Percentiles rank a stretch among this genome's conserved stretches.
Conservation (phyloP, 2,113 vertebrate species). For the Gyps fulvus region DNA sequence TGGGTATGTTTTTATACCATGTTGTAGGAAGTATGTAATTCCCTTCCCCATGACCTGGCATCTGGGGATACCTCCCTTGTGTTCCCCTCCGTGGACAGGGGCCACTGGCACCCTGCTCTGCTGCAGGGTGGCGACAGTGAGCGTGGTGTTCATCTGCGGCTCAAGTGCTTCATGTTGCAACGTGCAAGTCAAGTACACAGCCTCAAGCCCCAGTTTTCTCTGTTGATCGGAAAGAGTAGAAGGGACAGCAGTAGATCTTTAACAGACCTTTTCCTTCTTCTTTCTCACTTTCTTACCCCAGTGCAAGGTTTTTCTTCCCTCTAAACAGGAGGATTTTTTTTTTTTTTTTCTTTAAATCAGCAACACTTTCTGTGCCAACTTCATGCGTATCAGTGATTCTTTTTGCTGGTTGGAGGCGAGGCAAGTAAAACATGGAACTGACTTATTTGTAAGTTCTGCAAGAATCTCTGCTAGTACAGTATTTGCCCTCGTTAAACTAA, state of each 20-base stretch:
- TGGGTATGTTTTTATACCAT: neutral
- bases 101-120: fast-evolving
- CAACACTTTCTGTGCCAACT: neutral
- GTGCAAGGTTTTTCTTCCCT: neutral
- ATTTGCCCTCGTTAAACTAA: neutral
- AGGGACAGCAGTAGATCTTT: neutral
- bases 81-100: neutral
- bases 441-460: neutral
- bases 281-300: neutral
- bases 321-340: neutral
- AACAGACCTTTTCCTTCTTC: neutral
- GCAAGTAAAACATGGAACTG: neutral
- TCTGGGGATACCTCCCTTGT: neutral
- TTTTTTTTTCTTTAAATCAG: neutral
- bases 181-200: fast-evolving
- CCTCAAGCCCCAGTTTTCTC: neutral
- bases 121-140: neutral
- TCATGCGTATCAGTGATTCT: neutral
- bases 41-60: neutral
- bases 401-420: neutral
- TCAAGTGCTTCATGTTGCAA: fast-evolving
- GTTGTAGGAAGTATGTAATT: neutral
- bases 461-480: neutral
- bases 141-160: neutral
- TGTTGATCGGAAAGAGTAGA: fast-evolving